Base-by-base conservation (phyloP, 2,888 invertebrate genomes). In the Euphydryas editha region DNA sequence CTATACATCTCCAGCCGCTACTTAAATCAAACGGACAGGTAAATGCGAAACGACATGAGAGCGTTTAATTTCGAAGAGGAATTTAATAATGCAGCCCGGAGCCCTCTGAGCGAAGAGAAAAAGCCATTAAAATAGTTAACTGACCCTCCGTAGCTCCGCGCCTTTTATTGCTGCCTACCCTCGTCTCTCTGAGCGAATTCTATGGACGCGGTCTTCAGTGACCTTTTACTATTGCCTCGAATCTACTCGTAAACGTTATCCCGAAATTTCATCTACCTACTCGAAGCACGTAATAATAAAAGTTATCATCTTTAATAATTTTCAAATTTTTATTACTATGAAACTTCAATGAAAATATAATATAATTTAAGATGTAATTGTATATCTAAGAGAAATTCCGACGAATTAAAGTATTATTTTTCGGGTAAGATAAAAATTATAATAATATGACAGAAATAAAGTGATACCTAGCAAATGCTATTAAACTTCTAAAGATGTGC, bases 111-210 rank as follows among this genome's bases (percentile, higher is more conserved):
- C 61, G 39, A 44, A 59, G 54, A 59, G 69, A 62, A 63, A 65
- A 69, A 72, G 49, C 65, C 69, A 69, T 70, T 69, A 65, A 71
- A 72, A 71, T 73, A 72, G 72, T 71, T 69, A 73, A 73, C 69
- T 73, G 73, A 72, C 73, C 73, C 73, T 72, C 72, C 18, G 64
- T 51, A 58, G 59, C 57, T 56, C 58, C 24, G 57, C 51, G 67
- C 62, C 58, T 58, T 62, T 58, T 37, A 58, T 66, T 44, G 17
- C 55, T 39, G 18, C 61, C 42, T 30, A 39, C 44, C 59, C 47
- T 62, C 49, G 47, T 51, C 37, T 51, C 37, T 54, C 21, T n/a
- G 49, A 58, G 39, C 21, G 49, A 24, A 42, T 42, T 47, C 58
- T 58, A 13, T 15, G 21, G 21, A 49, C 49, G 21, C 21, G 17